Base-by-base conservation (phyloP, 2,797 vertebrate genomes). In the Darevskia nairensis region DNA sequence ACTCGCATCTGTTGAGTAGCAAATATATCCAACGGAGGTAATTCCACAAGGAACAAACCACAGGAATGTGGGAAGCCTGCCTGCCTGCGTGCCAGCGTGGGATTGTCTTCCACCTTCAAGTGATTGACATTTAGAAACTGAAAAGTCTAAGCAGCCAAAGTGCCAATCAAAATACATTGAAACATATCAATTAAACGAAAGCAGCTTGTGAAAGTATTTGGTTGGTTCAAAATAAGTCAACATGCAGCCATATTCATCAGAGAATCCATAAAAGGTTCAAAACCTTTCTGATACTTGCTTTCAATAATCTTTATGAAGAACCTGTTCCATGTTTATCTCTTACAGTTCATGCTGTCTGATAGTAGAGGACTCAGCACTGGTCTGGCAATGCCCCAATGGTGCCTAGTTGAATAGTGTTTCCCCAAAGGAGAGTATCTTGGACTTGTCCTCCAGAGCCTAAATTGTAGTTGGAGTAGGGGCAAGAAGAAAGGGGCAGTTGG, bases 1-100 rank as follows among this genome's bases (percentile, higher is more conserved):
- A 71, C 2, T 27, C 6, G 8, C 25, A 13, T 19, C 68, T 35
- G 11, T 81, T 83, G 64, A 78, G 64, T 19, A 8, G 17, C 19
- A 90, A 90, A 68, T 3, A 86, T 80, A 82, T 4, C 1, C 1
- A 82, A 5, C 32, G 1, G 46, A 86, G 32, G 25, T 15, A 72
- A 80, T 61, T 88, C 55, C 61, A 77, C n/a, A 78, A 41, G 75
- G n/a, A 76, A 44, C 23, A 66, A 84, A 25, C 25, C 59, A 78
- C 21, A 68, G 74, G 21, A 85, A 66, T 19, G 10, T 78, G 61
- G 17, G 21, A 79, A 78, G 39, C 17, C n/a, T 50, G 29, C 32
- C 75, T 50, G 61, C 46, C 41, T 78, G 29, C 25, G 75, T 78
- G 29, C 7, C 25, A 9, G 59, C 0, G 4, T 68, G 61, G 61